phyloP scores from a whole-genome alignment of 2,888 invertebrate species.

The Calephelis perditalis region DNA sequence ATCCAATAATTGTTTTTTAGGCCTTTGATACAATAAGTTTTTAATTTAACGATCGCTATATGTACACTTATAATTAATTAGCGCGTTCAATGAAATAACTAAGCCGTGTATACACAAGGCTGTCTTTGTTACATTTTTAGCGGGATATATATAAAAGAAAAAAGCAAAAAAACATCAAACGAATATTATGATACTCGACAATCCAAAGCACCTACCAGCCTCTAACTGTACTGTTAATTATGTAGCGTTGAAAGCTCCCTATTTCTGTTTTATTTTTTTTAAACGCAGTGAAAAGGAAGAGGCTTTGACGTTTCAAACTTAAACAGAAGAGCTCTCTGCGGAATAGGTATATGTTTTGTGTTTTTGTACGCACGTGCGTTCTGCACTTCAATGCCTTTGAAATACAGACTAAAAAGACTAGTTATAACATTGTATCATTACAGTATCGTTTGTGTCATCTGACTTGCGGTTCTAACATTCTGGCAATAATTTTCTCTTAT shows the following conservation, averaged over 20 bases:
- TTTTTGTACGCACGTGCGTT: slow-evolving; percentile 38
- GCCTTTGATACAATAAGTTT: not conserved
- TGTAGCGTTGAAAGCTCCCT: slow-evolving; percentile 43
- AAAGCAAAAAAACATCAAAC: slow-evolving; percentile 44
- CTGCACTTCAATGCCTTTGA: slow-evolving; percentile 39
- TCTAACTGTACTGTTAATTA: slow-evolving; percentile 58
- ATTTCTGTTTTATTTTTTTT: slow-evolving; percentile 41
- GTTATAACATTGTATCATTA: slow-evolving; percentile 11
- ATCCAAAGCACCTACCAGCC: slow-evolving; percentile 54
- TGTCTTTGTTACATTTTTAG: slow-evolving; percentile 21
- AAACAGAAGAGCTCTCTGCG: slow-evolving; percentile 47
- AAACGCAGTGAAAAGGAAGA: slow-evolving; percentile 70
- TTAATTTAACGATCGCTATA: not conserved
- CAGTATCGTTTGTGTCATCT: not conserved
- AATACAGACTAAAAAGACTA: slow-evolving; percentile 21
- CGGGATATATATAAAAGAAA: slow-evolving; percentile 29
- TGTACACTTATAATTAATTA: slow-evolving; percentile 1
- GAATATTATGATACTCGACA: slow-evolving; percentile 51
- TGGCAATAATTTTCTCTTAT: too few species aligned
- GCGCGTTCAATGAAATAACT: not conserved
- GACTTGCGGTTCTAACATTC: not conserved
- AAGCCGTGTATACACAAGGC: slow-evolving; percentile 11
- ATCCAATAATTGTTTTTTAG: too few species aligned
- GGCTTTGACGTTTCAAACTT: slow-evolving; percentile 61
- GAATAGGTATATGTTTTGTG: slow-evolving; percentile 47